Conservation (phyloP, 2,797 vertebrate species). For the Hoplostethus mediterraneus region DNA sequence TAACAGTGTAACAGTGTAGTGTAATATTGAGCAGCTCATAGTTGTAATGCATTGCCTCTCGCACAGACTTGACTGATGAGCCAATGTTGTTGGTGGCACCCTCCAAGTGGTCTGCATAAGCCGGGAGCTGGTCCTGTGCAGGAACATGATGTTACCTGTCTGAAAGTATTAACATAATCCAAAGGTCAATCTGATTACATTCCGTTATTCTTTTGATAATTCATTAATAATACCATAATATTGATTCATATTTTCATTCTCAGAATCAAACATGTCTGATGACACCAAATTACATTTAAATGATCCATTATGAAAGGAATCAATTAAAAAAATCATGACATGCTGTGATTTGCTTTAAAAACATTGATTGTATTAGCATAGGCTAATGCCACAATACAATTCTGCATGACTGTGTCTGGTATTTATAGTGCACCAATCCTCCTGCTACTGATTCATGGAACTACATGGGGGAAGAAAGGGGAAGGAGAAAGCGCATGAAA, state of each 20-base stretch:
- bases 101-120: neutral
- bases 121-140: neutral
- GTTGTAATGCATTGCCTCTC: slow-evolving; percentile 9
- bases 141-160: neutral
- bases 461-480: no score
- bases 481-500: no score
- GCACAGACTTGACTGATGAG: slow-evolving; percentile 2
- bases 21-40: neutral
- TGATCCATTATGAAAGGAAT: no score
- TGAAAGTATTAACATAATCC: neutral
- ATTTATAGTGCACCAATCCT: no score
- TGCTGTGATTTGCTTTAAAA: no score
- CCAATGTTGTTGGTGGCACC: neutral
- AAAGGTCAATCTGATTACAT: neutral
- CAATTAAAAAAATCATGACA: no score
- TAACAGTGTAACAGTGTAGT: neutral
- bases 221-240: neutral
- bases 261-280: neutral
- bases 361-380: no score
- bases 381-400: no score
- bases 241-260: neutral
- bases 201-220: neutral
- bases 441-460: no score
- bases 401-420: no score
- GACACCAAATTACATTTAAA: neutral